Conservation (phyloP, 1,140 invertebrate genomes). For the Acyrthosiphon pisum region DNA sequence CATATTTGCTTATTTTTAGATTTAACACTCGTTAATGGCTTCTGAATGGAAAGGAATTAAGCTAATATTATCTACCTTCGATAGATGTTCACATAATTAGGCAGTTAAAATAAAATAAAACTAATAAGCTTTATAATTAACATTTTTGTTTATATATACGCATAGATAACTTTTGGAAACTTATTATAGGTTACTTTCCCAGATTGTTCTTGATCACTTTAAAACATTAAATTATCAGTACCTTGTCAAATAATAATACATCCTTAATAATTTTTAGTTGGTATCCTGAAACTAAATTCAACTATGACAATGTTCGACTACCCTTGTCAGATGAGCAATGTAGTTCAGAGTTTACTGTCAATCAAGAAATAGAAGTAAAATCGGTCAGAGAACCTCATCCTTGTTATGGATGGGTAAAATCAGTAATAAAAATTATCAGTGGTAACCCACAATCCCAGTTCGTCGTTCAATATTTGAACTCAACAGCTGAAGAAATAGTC, state of each 20-base stretch:
- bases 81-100: neutral
- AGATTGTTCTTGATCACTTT: no score
- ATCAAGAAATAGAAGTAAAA: conserved; percentile 92
- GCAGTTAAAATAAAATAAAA: neutral
- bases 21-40: neutral
- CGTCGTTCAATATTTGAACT: conserved; percentile 66
- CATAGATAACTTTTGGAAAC: no score
- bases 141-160: no score
- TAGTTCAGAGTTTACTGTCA: conserved; percentile 75
- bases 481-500: conserved; percentile 90
- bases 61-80: neutral
- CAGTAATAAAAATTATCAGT: conserved; percentile 56
- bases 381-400: conserved; percentile 86
- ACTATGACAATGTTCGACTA: conserved; percentile 87
- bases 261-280: conserved; percentile 71
- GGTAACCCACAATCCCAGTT: conserved; percentile 33
- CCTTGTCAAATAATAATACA: neutral
- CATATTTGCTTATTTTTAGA: neutral
- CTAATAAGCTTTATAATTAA: no score
- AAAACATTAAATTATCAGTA: no score
- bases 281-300: conserved; percentile 90
- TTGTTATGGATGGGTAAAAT: conserved; percentile 93
- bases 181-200: neutral
- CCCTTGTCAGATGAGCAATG: conserved; percentile 72
- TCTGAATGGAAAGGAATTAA: neutral